Base-by-base conservation (phyloP, 2,113 vertebrate species). In the Atherinomorus stipes region DNA sequence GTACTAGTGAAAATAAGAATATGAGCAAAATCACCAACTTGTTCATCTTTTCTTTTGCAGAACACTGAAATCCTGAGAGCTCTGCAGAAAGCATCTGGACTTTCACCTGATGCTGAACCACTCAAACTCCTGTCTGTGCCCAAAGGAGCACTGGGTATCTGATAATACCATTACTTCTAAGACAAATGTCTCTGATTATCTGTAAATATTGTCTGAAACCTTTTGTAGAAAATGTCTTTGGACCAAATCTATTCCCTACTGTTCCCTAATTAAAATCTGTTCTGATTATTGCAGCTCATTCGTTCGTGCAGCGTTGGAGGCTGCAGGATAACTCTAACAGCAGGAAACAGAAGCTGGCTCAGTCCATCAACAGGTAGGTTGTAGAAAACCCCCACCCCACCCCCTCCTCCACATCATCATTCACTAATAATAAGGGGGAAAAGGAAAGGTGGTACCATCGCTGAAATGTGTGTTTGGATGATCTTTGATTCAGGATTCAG, bases 61-160 rank as follows among this genome's bases (percentile, higher is more conserved):
- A 97, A 96, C 86, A 94, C 94, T 9, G 95, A 94, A 85, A 96
- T 98, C 86, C 88, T 95, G 74, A 94, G 95, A 85, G 89, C 96
- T 65, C 90, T 99, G 65, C 95, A 97, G 89, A 94, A 93, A 28
- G 94, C 94, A 0, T 90, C 93, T 0, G 90, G 88, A 57, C 90
- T 86, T 1, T 89, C 90, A 2, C 90, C 89, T 1, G 92, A 93
- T 1, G 89, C 75, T 0, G 88, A 92, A 31, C 88, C 89, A 1
- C 80, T 89, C 76, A 93, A 89, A 71, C 85, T 93, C 22, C 84
- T 91, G 59, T 91, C 91, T 15, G 91, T 91, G 40, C 85, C 90
- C 74, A 90, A 90, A 80, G 91, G 90, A 74, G 76, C 90, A 82
- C 85, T 91, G 74, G 90, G 91, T 90, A 91, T 85, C 68, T n/a